These are phyloP conservation scores for Papilio xuthus DNA, from an alignment of 1,140 invertebrate species.

Conservation along the genomic window DNA sequence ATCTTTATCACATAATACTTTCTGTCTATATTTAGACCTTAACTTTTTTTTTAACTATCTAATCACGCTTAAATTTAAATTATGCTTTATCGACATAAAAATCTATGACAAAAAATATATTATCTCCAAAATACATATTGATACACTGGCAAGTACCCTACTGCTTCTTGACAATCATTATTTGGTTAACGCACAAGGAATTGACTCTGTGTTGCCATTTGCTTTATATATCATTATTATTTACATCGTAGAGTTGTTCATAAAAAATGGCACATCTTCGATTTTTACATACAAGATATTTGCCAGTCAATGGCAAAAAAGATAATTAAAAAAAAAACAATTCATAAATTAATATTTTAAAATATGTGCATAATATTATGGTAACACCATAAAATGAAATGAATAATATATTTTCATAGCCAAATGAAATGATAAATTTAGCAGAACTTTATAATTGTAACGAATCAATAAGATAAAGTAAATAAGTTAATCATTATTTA, in stretches of 20 bases:
- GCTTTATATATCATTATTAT: slow-evolving; percentile 47
- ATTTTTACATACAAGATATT: slow-evolving; percentile 18
- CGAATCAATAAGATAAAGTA: background rate
- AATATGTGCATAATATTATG: background rate
- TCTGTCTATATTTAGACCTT: slow-evolving; percentile 57
- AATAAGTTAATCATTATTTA: background rate
- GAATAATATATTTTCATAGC: background rate
- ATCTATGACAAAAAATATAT: slow-evolving; percentile 68
- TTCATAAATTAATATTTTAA: background rate
- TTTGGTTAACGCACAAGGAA: slow-evolving; percentile 60
- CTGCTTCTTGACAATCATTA: background rate
- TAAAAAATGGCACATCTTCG: slow-evolving; percentile 65
- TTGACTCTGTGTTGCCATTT: slow-evolving; percentile 65
- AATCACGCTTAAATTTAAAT: slow-evolving; percentile 71
- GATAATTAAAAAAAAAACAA: background rate
- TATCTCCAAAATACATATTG: slow-evolving; percentile 52
- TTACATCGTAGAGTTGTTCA: slow-evolving; percentile 58
- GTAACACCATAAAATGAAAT: background rate
- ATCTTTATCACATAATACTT: slow-evolving; percentile 74
- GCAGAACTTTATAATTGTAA: background rate
- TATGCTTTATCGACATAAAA: slow-evolving; percentile 75
- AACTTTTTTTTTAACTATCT: slow-evolving; percentile 55
- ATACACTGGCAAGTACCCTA: slow-evolving; percentile 55
- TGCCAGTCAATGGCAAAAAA: background rate
- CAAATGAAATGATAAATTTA: background rate